Conservation (phyloP, 2,113 vertebrate genomes). For the Tyto alba region DNA sequence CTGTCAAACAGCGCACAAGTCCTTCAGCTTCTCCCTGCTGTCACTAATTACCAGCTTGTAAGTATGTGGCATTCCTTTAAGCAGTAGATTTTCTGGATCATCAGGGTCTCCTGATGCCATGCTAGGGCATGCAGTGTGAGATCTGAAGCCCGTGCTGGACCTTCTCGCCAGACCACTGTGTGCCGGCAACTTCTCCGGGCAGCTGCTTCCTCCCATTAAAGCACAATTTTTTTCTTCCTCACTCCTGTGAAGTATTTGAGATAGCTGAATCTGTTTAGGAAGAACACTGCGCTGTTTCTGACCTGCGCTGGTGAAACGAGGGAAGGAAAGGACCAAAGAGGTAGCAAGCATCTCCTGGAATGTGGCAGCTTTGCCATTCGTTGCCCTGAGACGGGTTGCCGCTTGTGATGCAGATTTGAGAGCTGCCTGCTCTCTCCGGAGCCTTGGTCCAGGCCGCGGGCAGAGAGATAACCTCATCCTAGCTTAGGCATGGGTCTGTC, state of each 20-base stretch:
- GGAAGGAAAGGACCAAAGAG: neutral
- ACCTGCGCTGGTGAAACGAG: fast-evolving
- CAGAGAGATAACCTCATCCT: neutral
- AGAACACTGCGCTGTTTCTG: neutral
- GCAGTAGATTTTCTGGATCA: neutral
- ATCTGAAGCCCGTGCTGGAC: neutral
- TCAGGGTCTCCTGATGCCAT: neutral
- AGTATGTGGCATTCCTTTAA: neutral
- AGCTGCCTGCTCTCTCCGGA: neutral
- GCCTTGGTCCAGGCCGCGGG: neutral
- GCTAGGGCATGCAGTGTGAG: neutral
- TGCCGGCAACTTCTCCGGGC: fast-evolving
- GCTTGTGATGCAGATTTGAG: neutral
- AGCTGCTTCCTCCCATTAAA: fast-evolving
- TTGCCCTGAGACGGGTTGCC: fast-evolving
- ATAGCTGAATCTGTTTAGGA: neutral
- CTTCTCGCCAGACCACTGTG: neutral
- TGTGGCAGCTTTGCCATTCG: fast-evolving
- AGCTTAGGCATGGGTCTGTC: fast-evolving
- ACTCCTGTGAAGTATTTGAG: neutral
- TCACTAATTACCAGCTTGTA: neutral
- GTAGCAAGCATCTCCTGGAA: neutral
- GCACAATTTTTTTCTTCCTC: neutral
- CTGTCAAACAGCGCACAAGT: neutral
- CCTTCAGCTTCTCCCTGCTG: neutral